These are phyloP conservation scores for Mercenaria mercenaria DNA, from an alignment of 1,140 invertebrate genomes.

Conservation along the genomic window DNA sequence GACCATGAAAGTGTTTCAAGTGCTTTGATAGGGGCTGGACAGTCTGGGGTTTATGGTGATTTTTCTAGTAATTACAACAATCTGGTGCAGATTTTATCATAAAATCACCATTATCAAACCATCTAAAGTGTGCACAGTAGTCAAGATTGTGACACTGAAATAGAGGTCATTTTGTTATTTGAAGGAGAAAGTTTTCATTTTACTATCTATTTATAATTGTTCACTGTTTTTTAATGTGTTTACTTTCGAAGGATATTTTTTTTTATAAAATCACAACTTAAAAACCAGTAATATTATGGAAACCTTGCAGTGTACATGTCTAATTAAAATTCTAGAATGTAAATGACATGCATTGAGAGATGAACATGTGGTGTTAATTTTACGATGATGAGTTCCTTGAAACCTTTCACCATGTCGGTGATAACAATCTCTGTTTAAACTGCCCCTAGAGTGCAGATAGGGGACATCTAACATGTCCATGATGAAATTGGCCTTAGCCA, in stretches of 20 bases:
- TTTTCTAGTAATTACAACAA: conserved; percentile 20
- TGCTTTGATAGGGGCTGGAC: background rate
- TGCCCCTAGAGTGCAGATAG: no score
- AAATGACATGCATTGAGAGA: conserved; percentile 6
- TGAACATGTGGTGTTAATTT: conserved; percentile 51
- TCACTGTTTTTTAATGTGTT: no score
- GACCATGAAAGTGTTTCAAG: conserved; percentile 18
- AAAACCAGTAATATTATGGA: no score
- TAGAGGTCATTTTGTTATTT: no score
- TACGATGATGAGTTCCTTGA: background rate
- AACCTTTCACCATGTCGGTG: background rate
- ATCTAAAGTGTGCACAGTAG: conserved; percentile 18
- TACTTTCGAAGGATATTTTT: no score
- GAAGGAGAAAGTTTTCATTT: no score
- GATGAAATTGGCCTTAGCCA: no score
- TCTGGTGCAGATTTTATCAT: conserved; percentile 14
- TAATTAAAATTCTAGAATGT: background rate
- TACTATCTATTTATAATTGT: no score
- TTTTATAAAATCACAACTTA: no score
- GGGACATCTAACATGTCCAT: no score
- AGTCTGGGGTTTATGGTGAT: conserved; percentile 9
- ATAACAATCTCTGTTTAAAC: background rate
- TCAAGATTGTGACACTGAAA: background rate
- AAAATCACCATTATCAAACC: background rate
- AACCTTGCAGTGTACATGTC: no score